Base-by-base conservation (phyloP, 2,888 invertebrate species). In the Autographa gamma region DNA sequence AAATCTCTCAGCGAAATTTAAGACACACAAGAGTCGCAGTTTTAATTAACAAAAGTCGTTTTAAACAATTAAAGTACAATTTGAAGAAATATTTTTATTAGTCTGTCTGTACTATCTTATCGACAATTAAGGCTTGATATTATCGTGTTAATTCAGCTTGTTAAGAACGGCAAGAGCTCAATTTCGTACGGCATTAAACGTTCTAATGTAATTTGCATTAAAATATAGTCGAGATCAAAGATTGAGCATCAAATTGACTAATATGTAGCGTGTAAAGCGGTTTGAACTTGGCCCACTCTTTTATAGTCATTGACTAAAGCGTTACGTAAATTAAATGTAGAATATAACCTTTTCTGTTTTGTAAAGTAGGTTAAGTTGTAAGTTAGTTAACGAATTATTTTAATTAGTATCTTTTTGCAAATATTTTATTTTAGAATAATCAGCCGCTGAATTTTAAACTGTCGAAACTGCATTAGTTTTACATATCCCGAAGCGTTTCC, bases 61-160 rank as follows among this genome's bases (percentile, higher is more conserved):
- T 83, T 74, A 73, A 82, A 80, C 83, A 86, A 88, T 88, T 86
- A 84, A 82, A 83, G 61, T 69, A 48, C 73, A 69, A 68, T 81
- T 74, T 72, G n/a, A n/a, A 61, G 61, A 74, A 60, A 69, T 72
- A 83, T 73, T 81, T 76, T 80, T 84, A 72, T 75, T 71, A 73
- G 71, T 68, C 58, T 63, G 71, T 74, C 61, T 73, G 62, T 65
- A 69, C 67, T 56, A 68, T 79, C 62, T 80, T 75, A 81, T 79
- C 74, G 58, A 68, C 64, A 67, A 73, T 65, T 71, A 60, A 60
- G 75, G 71, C 61, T 68, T 63, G 56, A 34, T 66, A 56, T 74
- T 69, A 76, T 70, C 60, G 65, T 63, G 69, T 71, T 77, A 65
- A 65, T 77, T 77, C 38, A 71, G 70, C 74, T 79, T 68, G 67